A percentile compares a stretch with the other conserved stretches of the same genome.
phyloP scores from a whole-genome alignment of 37 sponge, comb jelly and placozoan species.

The Chondrilla cf. caribensis region DNA sequence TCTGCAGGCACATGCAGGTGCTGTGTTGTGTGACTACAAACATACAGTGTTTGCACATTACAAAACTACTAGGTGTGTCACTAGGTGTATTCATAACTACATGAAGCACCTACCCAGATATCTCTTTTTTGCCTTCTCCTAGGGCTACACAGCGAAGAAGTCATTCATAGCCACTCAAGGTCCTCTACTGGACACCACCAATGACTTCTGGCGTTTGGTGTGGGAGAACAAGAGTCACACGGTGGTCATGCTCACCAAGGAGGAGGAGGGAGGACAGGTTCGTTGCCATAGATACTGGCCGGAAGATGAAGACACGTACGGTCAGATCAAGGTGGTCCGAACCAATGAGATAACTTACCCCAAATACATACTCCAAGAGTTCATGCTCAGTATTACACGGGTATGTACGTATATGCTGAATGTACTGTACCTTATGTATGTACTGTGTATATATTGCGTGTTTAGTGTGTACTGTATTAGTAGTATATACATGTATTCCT shows the following conservation, averaged over 20 bases:
- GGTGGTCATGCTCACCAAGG: conserved; percentile 85
- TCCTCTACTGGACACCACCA: conserved; percentile 80
- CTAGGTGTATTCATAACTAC: no score
- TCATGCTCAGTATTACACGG: conserved; percentile 68
- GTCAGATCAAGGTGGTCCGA: conserved; percentile 47
- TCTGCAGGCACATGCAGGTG: no score
- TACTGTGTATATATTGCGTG: no score
- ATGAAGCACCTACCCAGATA: no score
- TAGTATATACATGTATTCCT: no score
- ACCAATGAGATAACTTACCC: conserved; percentile 36
- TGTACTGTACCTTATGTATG: no score
- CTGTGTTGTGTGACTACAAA: no score
- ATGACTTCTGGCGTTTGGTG: conserved; percentile 91
- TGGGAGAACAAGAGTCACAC: conserved; percentile 87
- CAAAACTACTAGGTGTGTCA: no score
- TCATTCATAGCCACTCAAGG: conserved; percentile 93
- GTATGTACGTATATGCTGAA: no score
- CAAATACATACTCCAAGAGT: conserved; percentile 70
- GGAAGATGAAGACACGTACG: conserved; percentile 47
- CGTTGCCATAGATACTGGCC: conserved; percentile 92
- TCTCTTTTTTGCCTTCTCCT: neutral
- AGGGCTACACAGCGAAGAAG: conserved; percentile 74
- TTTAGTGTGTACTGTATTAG: no score
- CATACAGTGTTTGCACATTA: no score
- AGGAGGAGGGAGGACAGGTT: conserved; percentile 62